These are phyloP conservation scores for Diplolepis rosae DNA, from an alignment of 2,888 invertebrate species.

Conservation along the genomic window DNA sequence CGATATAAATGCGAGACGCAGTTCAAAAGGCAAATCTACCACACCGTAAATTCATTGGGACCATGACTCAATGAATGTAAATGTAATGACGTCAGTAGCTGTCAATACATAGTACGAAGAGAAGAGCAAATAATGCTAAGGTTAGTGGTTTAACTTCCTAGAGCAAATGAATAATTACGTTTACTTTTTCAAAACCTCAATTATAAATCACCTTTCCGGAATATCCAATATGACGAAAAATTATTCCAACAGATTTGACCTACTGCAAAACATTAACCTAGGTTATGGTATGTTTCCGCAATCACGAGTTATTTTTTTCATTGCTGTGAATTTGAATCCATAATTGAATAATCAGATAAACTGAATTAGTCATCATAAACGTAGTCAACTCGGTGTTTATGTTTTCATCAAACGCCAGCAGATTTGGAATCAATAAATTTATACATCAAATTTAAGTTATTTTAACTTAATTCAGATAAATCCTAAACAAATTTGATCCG, in stretches of 20 bases:
- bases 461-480: too few relatives aligned
- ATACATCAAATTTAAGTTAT: too few relatives aligned
- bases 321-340: background rate
- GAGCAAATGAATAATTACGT: background rate
- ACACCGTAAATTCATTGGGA: constrained; percentile 25
- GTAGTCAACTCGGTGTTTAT: background rate
- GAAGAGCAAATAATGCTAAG: constrained; percentile 12
- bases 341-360: background rate
- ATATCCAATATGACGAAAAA: background rate
- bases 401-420: background rate
- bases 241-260: background rate
- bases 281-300: background rate
- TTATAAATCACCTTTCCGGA: background rate
- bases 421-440: too few relatives aligned
- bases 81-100: constrained; percentile 24
- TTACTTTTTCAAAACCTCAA: background rate
- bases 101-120: constrained; percentile 17
- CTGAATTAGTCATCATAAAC: background rate
- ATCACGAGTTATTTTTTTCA: background rate
- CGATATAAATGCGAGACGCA: background rate
- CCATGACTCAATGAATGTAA: constrained; percentile 28
- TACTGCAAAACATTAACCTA: background rate
- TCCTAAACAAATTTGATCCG: too few relatives aligned
- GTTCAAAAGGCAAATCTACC: constrained; percentile 2
- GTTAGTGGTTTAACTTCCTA: constrained; percentile 5